Evolutionary conservation across 2,113 vertebrate species (phyloP), one percentile per base, ranked within the genome.

Genomic region (Nothobranchius furzeri): DNA sequence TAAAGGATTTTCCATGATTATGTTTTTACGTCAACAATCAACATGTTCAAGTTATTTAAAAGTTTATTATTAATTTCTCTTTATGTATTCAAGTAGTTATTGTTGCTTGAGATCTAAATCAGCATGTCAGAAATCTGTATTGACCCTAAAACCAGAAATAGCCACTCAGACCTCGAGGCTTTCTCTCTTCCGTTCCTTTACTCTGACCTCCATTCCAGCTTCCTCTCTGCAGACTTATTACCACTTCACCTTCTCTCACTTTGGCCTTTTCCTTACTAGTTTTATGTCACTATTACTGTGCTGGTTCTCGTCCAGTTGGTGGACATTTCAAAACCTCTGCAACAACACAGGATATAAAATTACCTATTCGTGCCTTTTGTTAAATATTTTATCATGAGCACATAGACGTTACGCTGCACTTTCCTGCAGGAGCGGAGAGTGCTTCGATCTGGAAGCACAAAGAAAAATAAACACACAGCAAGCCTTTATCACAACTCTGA

Each of bases 301-400:
- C 7, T 50, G 2, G 37, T 40, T 40, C 6, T 40, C 37, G 7
- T 20, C 17, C 20, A 3, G 9, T 50, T n/a, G 17, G 48, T 20
- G 7, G 48, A 35, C 54, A 57, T 61, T 47, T 12, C 42, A 11
- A 68, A 64, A 53, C 30, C 42, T 36, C 15, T 63, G 36, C 37
- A 30, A 30, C 15, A 37, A 36, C 17, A 60, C 5, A 69, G 17
- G 20, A 50, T 24, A 36, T 11, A 53, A 58, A 75, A 59, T 42
- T 64, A 43, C 55, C 15, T 65, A 3, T 69, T 75, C 56, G 59
- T 82, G 60, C 64, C 42, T 47, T 46, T 50, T 74, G 64, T 46
- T 83, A 66, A 82, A 87, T 85, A 85, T 80, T 78, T 82, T 56
- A 88, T 82, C n/a, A 47, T 20, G 40, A 79, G 68, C 45, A n/a